phyloP scores from a whole-genome alignment of 2,888 invertebrate genomes.

The Drosophila limbata region DNA sequence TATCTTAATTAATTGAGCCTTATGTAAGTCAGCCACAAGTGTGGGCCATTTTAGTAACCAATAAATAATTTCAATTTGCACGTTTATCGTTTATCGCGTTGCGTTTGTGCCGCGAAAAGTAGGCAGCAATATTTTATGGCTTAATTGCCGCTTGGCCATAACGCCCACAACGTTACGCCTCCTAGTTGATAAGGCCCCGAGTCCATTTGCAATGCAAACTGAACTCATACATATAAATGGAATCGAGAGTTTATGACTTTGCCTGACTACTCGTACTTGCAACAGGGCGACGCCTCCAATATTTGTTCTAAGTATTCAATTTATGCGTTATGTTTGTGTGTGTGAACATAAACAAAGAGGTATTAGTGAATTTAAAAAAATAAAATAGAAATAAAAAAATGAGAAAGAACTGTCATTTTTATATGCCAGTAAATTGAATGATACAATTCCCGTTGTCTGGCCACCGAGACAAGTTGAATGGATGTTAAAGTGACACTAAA shows the following conservation, averaged over 20 bases:
- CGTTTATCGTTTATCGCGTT: constrained; percentile 26
- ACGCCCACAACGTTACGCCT: constrained; percentile 25
- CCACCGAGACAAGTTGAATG: constrained; percentile 66
- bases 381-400: constrained; percentile 26
- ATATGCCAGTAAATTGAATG: constrained; percentile 70
- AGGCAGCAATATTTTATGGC: constrained; percentile 69
- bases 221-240: constrained; percentile 63
- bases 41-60: constrained; percentile 16
- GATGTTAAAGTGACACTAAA: constrained; percentile 68
- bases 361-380: constrained; percentile 68
- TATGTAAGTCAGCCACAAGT: constrained; percentile 18
- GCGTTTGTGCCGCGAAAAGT: constrained; percentile 58
- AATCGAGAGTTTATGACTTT: constrained; percentile 60
- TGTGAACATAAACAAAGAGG: constrained; percentile 59
- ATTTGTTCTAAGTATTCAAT: constrained; percentile 43
- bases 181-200: constrained; percentile 53
- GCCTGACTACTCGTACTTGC: constrained; percentile 15
- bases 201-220: constrained; percentile 69
- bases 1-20: constrained; percentile 56
- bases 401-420: constrained; percentile 36
- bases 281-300: constrained; percentile 10
- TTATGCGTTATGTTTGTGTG: constrained; percentile 53
- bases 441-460: constrained; percentile 53
- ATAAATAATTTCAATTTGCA: constrained; percentile 42
- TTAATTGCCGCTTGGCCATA: constrained; percentile 56